Percentiles rank a stretch among this genome's conserved stretches.
Conservation (phyloP, 1,140 invertebrate species). For the Chironomus tepperi region DNA sequence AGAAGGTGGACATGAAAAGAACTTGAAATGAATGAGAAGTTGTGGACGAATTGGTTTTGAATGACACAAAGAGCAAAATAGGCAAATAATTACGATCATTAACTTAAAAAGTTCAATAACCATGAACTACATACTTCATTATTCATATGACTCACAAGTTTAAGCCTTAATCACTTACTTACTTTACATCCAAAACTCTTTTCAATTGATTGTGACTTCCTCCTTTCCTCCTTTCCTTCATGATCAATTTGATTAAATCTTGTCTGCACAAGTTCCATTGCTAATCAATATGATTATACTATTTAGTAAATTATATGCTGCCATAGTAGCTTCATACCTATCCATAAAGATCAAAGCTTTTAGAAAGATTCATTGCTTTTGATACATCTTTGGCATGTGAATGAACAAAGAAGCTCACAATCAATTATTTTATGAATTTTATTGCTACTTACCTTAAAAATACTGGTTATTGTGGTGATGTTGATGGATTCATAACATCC, state of each 20-base stretch:
- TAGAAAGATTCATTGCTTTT: neutral
- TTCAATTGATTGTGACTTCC: neutral
- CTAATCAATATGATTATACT: neutral
- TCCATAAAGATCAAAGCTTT: neutral
- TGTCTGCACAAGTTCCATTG: neutral
- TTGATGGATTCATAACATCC: neutral
- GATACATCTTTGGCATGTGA: neutral
- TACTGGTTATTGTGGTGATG: neutral
- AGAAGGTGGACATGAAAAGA: too few relatives aligned
- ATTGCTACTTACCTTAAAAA: too few relatives aligned
- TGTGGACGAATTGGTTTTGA: too few relatives aligned
- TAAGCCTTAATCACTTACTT: neutral
- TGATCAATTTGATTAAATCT: neutral
- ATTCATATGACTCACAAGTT: neutral
- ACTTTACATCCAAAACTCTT: neutral
- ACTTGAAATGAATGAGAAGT: too few relatives aligned
- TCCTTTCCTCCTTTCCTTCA: neutral
- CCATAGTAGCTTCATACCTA: neutral
- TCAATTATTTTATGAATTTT: neutral
- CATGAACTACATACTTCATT: neutral
- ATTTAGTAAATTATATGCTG: conserved; percentile 1
- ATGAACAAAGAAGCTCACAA: neutral
- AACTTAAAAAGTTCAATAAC: conserved; percentile 1
- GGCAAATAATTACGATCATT: too few relatives aligned
- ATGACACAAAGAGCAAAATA: too few relatives aligned